phyloP scores from a whole-genome alignment of 2,888 invertebrate genomes.

The Mimachlamys varia region DNA sequence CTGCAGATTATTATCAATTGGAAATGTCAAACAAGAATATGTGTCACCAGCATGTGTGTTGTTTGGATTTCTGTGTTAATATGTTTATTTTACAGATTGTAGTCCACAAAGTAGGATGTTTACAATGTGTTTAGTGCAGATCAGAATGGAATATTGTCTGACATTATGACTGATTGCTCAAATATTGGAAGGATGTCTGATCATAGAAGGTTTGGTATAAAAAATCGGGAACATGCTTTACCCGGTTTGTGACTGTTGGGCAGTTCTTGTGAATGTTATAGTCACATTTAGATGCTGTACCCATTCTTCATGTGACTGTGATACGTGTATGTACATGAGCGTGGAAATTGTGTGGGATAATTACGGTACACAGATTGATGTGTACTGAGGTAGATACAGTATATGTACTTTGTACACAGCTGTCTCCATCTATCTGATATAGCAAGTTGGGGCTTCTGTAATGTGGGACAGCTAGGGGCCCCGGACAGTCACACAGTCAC shows the following conservation, averaged over 20 bases:
- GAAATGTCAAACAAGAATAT: slow-evolving; percentile 15
- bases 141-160: background rate
- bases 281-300: too few relatives aligned
- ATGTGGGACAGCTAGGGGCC: background rate
- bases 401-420: slow-evolving; percentile 36
- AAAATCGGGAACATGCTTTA: too few relatives aligned
- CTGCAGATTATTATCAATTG: background rate
- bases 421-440: background rate
- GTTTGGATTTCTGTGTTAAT: background rate
- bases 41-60: slow-evolving; percentile 14
- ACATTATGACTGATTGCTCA: background rate
- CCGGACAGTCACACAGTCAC: slow-evolving; percentile 2
- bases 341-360: background rate
- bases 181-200: too few relatives aligned
- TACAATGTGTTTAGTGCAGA: background rate
- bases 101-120: background rate
- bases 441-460: background rate
- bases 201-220: background rate
- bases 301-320: background rate
- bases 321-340: background rate
- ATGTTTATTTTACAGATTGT: slow-evolving; percentile 22
- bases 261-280: too few relatives aligned
- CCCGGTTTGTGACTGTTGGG: background rate
- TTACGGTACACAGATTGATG: background rate
- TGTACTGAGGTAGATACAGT: slow-evolving; percentile 13